These are phyloP conservation scores for Dicrurus megarhynchus DNA, from an alignment of 2,113 vertebrate species.

Conservation along the genomic window DNA sequence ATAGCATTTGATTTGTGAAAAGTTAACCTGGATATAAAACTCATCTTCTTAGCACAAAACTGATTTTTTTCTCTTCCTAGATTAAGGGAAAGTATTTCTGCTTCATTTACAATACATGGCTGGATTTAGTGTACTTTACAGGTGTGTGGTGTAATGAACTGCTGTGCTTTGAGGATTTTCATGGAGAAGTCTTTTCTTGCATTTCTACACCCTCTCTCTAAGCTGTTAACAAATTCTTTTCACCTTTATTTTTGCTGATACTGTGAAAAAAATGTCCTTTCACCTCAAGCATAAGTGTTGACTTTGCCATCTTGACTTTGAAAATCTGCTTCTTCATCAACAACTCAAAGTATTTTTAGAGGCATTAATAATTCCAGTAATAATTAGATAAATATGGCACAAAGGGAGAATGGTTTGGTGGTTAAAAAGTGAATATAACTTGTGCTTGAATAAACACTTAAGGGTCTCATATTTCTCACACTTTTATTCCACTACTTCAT, in stretches of 20 bases:
- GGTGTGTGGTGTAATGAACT: not conserved
- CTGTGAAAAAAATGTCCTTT: not conserved
- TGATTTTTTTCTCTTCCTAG: not conserved
- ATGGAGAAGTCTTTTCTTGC: not conserved
- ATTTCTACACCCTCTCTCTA: not conserved
- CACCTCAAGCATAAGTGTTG: not conserved
- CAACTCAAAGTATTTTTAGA: not conserved
- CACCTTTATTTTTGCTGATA: not conserved
- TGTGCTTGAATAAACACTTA: not conserved
- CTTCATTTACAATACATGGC: not conserved
- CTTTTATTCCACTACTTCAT: not conserved
- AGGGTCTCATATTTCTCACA: not conserved
- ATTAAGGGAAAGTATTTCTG: not conserved
- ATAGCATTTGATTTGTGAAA: not conserved
- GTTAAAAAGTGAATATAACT: not conserved
- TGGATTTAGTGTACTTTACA: not conserved
- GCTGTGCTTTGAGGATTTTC: not conserved
- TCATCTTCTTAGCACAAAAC: not conserved
- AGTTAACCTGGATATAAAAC: not conserved
- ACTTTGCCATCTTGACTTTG: not conserved
- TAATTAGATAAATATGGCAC: not conserved
- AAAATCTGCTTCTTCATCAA: not conserved
- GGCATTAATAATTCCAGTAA: not conserved
- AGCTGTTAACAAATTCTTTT: not conserved
- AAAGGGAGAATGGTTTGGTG: not conserved